phyloP scores from a whole-genome alignment of 2,113 vertebrate genomes.

The Oriolus oriolus region DNA sequence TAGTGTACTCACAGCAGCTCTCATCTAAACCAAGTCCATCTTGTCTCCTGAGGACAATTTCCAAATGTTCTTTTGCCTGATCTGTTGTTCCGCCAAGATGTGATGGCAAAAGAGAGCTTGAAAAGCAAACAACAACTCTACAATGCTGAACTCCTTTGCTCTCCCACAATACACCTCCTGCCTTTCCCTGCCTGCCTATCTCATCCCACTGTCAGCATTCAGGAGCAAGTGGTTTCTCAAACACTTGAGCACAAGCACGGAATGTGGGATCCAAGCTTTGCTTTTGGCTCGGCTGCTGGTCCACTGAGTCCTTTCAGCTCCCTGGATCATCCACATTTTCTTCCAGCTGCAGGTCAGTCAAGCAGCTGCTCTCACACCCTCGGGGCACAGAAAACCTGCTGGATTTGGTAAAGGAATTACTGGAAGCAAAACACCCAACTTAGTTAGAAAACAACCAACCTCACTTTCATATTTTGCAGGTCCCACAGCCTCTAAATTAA shows the following conservation, averaged over 20 bases:
- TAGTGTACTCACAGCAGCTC: neutral
- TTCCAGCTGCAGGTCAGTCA: neutral
- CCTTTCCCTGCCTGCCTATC: neutral
- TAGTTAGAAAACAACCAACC: neutral
- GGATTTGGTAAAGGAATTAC: neutral
- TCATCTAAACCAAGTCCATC: neutral
- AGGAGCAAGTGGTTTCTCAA: neutral
- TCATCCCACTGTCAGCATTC: neutral
- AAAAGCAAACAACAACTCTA: neutral
- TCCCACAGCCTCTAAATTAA: neutral
- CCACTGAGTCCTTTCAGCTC: neutral
- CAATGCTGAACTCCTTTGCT: neutral
- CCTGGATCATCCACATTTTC: neutral
- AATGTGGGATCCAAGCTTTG: neutral
- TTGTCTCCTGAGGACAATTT: neutral
- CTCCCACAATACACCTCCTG: neutral
- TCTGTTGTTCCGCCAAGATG: rapidly evolving
- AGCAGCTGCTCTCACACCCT: neutral
- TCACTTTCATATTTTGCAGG: neutral
- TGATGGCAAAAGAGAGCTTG: neutral
- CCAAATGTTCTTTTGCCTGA: neutral
- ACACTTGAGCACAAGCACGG: neutral
- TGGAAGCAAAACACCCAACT: neutral
- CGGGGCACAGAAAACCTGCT: neutral
- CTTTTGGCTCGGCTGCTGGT: neutral